These are phyloP conservation scores for Erebia aethiops DNA, from an alignment of 2,888 invertebrate genomes.

Conservation along the genomic window DNA sequence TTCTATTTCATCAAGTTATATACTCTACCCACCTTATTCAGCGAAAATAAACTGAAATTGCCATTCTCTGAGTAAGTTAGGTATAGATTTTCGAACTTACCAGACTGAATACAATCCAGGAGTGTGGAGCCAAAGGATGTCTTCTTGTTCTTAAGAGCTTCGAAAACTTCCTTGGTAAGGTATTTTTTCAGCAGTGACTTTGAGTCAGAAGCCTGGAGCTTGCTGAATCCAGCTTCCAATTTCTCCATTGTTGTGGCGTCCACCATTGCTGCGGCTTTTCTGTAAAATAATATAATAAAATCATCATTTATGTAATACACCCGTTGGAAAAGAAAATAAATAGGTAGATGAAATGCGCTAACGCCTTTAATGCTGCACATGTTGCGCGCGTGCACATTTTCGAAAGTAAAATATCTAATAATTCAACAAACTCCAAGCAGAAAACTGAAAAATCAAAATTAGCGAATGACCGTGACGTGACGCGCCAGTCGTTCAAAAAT, in stretches of 20 bases:
- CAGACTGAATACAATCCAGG: conserved; percentile 97
- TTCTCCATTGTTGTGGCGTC: conserved; percentile 95
- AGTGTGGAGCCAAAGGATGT: conserved; percentile 96
- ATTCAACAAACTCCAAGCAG: not conserved
- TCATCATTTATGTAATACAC: not conserved
- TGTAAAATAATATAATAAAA: conserved; percentile 65
- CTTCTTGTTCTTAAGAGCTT: conserved; percentile 95
- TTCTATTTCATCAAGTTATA: no score
- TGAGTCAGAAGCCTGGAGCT: conserved; percentile 93
- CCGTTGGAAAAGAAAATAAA: conserved; percentile 22
- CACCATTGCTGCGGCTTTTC: conserved; percentile 92
- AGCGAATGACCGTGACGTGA: not conserved
- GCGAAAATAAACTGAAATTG: not conserved
- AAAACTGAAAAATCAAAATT: not conserved
- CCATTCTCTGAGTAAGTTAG: not conserved
- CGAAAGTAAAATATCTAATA: conserved; percentile 3
- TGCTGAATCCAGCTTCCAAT: conserved; percentile 95
- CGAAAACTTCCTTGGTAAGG: conserved; percentile 95
- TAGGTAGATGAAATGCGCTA: conserved; percentile 56
- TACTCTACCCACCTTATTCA: not conserved
- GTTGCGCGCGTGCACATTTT: conserved; percentile 76
- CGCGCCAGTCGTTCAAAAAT: conserved; percentile 8
- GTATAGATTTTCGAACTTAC: conserved; percentile 71
- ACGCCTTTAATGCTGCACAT: conserved; percentile 78
- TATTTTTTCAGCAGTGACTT: conserved; percentile 98